Conservation (phyloP, 37 sponge, comb jelly and placozoan genomes). For the Aphrocallistes beatrix region DNA sequence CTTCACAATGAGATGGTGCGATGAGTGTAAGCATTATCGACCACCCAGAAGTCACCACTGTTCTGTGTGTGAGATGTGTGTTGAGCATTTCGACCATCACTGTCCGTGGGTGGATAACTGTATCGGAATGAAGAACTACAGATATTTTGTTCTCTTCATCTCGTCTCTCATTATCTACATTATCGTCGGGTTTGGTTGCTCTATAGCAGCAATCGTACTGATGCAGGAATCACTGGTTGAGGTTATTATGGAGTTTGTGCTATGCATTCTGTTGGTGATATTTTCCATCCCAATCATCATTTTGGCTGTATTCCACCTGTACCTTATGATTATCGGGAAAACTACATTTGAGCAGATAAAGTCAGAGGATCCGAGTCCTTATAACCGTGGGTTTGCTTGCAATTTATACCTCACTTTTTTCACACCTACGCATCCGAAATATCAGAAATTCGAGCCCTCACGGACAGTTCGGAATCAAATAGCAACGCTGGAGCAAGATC, state of each 20-base stretch:
- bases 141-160: not conserved
- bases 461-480: not conserved
- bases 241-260: not conserved
- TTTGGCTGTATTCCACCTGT: not conserved
- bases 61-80: not conserved
- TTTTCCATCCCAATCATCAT: not conserved
- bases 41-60: not conserved
- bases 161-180: not conserved
- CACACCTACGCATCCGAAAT: constrained; percentile 1
- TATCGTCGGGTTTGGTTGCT: not conserved
- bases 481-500: not conserved
- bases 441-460: constrained; percentile 7
- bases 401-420: not conserved
- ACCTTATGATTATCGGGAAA: not conserved
- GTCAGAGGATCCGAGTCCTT: constrained; percentile 10
- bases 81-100: constrained; percentile 4
- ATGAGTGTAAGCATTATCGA: constrained; percentile 1
- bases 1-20: not conserved
- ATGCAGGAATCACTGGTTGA: not conserved
- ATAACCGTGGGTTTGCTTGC: not conserved
- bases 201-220: constrained; percentile 1
- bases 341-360: not conserved
- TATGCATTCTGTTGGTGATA: not conserved
- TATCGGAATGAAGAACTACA: not conserved
- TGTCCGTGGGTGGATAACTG: constrained; percentile 16